phyloP scores from a whole-genome alignment of 2,888 invertebrate species.

The Stenodera caucasica region DNA sequence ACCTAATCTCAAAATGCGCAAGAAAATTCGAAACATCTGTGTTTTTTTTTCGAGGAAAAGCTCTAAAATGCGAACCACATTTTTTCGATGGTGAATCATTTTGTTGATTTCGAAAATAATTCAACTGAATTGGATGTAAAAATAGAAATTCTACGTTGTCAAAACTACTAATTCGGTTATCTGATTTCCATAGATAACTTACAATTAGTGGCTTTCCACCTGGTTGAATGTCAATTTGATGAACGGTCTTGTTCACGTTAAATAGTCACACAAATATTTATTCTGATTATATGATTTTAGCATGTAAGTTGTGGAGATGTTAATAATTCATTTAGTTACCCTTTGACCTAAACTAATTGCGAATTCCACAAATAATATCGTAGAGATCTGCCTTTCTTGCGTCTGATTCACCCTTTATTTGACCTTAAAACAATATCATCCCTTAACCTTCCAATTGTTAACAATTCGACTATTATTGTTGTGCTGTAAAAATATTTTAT shows the following conservation, averaged over 20 bases:
- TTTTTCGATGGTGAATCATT: neutral
- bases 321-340: conserved; percentile 29
- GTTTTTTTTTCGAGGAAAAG: neutral
- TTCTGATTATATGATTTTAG: conserved; percentile 19
- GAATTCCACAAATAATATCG: conserved; percentile 29
- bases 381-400: conserved; percentile 21
- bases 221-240: conserved; percentile 2
- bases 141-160: neutral
- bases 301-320: conserved; percentile 24
- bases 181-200: neutral
- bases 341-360: conserved; percentile 31
- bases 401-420: conserved; percentile 24
- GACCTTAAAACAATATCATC: conserved; percentile 29
- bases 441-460: conserved; percentile 18
- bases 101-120: too few species aligned
- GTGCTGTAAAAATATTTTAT: conserved; percentile 16
- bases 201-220: neutral
- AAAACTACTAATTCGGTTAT: too few species aligned
- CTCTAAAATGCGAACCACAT: neutral
- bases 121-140: neutral
- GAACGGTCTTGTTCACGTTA: neutral
- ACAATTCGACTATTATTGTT: conserved; percentile 8
- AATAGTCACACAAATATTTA: conserved; percentile 14
- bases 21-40: neutral
- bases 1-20: too few species aligned